A percentile compares a stretch with the other conserved stretches of the same genome.
These are phyloP conservation scores for Brassicogethes aeneus DNA, from an alignment of 2,888 invertebrate genomes.

Conservation along the genomic window DNA sequence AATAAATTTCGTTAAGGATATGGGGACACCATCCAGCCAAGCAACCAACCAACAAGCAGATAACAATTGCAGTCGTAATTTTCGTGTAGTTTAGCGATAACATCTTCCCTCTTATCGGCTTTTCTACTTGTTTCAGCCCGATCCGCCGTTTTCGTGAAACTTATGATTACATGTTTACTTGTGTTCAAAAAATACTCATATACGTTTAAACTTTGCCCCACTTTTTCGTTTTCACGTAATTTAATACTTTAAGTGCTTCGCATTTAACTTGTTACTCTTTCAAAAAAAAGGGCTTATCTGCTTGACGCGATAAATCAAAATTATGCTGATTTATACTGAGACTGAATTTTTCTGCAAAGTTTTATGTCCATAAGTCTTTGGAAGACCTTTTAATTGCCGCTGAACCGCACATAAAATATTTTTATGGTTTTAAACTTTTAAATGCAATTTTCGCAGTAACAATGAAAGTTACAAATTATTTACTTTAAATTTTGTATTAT, in stretches of 20 bases:
- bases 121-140: constrained; percentile 3
- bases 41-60: too few relatives aligned
- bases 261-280: neutral
- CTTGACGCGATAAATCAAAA: neutral
- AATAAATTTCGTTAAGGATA: too few relatives aligned
- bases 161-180: constrained; percentile 13
- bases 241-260: neutral
- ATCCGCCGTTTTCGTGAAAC: constrained; percentile 6
- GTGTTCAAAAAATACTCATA: constrained; percentile 6
- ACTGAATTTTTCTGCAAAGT: neutral
- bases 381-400: neutral
- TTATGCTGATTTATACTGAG: neutral
- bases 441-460: neutral
- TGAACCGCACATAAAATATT: neutral
- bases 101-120: constrained; percentile 1
- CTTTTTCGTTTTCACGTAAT: constrained; percentile 1
- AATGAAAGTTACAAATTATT: neutral
- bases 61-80: neutral
- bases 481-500: neutral
- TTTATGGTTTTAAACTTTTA: neutral
- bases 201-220: neutral
- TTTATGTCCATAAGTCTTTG: neutral
- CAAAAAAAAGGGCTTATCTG: neutral
- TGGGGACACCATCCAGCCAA: neutral
- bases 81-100: neutral